Evolutionary conservation across 2,113 vertebrate species (phyloP).

Genomic region (Phyllostomus discolor): DNA sequence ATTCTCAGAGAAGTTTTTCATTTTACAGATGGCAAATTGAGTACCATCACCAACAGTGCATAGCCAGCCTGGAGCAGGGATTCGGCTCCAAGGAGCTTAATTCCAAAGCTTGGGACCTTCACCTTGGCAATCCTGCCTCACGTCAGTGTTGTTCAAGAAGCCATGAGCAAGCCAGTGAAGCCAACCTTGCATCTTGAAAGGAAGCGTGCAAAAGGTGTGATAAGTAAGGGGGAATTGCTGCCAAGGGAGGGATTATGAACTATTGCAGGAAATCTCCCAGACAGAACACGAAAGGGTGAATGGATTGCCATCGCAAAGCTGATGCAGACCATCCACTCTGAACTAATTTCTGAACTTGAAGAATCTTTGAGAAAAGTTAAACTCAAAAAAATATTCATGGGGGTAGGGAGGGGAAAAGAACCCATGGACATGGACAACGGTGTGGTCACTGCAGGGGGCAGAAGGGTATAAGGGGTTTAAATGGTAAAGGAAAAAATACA

Average conservation of each 20-base stretch:
- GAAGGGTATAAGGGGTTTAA: too few species aligned
- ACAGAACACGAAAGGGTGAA: neutral
- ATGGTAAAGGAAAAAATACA: too few species aligned
- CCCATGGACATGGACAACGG: too few species aligned
- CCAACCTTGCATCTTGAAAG: neutral
- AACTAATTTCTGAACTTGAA: neutral
- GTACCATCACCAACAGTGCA: neutral
- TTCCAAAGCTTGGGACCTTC: neutral
- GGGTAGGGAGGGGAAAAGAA: too few species aligned
- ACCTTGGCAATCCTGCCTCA: neutral
- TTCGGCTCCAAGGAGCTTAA: neutral
- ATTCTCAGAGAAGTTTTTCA: neutral
- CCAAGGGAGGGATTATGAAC: neutral
- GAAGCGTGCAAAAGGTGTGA: neutral
- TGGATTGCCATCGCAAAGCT: neutral
- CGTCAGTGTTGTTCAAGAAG: neutral
- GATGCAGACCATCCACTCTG: neutral
- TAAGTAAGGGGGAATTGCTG: neutral
- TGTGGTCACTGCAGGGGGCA: too few species aligned
- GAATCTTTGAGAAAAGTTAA: neutral
- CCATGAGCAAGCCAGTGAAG: neutral
- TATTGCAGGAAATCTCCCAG: neutral
- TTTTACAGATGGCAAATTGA: neutral
- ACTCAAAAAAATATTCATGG: neutral
- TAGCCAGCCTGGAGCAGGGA: neutral